phyloP scores from a whole-genome alignment of 2,888 invertebrate genomes.

The Cantharis lateralis region DNA sequence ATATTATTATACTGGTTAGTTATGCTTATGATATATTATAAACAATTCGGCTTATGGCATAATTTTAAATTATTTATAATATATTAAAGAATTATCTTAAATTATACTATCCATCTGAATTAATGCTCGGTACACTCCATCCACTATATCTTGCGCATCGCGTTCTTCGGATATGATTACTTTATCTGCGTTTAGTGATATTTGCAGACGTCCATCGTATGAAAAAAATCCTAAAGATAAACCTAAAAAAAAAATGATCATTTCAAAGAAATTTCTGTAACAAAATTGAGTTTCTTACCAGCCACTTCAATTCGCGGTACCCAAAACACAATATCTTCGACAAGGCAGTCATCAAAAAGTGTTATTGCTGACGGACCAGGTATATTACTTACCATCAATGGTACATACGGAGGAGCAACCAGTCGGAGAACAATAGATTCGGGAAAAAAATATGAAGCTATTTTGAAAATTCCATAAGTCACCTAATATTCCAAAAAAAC shows the following conservation, averaged over 20 bases:
- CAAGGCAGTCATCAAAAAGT: conserved; percentile 37
- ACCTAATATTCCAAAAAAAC: background rate
- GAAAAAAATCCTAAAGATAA: conserved; percentile 59
- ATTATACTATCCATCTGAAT: background rate
- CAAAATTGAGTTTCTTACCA: background rate
- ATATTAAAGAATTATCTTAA: background rate
- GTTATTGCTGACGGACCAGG: background rate
- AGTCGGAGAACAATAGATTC: background rate
- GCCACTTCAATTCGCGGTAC: conserved; percentile 51
- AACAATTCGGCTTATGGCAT: too few relatives aligned
- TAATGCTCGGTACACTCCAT: conserved; percentile 9
- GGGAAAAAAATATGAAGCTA: background rate
- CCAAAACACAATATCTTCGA: conserved; percentile 60
- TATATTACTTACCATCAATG: background rate
- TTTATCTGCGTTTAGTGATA: conserved; percentile 58
- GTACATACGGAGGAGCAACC: accelerated
- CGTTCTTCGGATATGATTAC: conserved; percentile 52
- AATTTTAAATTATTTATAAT: too few relatives aligned
- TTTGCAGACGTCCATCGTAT: conserved; percentile 57
- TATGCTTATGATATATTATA: too few relatives aligned
- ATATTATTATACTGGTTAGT: too few relatives aligned
- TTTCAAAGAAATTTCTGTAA: too few relatives aligned
- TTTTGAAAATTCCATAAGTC: background rate
- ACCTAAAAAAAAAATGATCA: background rate
- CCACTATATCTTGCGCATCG: conserved; percentile 52